phyloP scores from a whole-genome alignment of 1,140 invertebrate genomes.

The Calephelis nemesis region DNA sequence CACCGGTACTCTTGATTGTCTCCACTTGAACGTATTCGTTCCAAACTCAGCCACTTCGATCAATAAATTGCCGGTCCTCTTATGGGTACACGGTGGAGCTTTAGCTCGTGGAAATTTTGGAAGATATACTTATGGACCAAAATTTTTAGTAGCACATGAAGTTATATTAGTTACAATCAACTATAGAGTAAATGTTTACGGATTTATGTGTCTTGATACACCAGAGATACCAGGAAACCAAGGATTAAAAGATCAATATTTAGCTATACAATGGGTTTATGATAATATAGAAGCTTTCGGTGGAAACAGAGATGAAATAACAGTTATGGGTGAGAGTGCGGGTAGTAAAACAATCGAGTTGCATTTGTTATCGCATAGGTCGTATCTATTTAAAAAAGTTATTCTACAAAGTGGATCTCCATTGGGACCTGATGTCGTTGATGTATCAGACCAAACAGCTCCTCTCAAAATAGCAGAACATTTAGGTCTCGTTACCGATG shows the following conservation, averaged over 20 bases:
- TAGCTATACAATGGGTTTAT: conserved; percentile 40
- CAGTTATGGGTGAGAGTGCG: conserved; percentile 20
- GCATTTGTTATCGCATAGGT: conserved; percentile 19
- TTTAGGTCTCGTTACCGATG: conserved; percentile 30
- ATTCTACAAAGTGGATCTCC: conserved; percentile 40
- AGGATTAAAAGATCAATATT: conserved; percentile 42
- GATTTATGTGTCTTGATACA: conserved; percentile 35
- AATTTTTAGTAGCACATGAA: conserved; percentile 5
- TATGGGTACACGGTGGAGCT: conserved; percentile 32
- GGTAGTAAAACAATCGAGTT: conserved; percentile 21
- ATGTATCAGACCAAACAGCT: conserved; percentile 13
- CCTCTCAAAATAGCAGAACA: conserved; percentile 32
- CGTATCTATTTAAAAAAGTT: conserved; percentile 34
- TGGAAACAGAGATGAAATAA: conserved; percentile 23
- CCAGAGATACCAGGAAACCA: conserved; percentile 32
- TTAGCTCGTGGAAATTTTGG: conserved; percentile 24
- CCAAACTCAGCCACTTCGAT: conserved; percentile 22
- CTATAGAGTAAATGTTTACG: conserved; percentile 23
- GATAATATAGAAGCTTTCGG: conserved; percentile 29
- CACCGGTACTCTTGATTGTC: conserved; percentile 31
- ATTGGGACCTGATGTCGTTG: conserved; percentile 14
- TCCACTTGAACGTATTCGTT: conserved; percentile 34
- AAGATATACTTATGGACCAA: conserved; percentile 18
- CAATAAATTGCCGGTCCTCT: conserved; percentile 30
- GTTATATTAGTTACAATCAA: conserved; percentile 22